Percentiles rank a stretch among this genome's conserved stretches.
Evolutionary conservation across 2,113 vertebrate species (phyloP).

Genomic region (Psephotus haematonotus): DNA sequence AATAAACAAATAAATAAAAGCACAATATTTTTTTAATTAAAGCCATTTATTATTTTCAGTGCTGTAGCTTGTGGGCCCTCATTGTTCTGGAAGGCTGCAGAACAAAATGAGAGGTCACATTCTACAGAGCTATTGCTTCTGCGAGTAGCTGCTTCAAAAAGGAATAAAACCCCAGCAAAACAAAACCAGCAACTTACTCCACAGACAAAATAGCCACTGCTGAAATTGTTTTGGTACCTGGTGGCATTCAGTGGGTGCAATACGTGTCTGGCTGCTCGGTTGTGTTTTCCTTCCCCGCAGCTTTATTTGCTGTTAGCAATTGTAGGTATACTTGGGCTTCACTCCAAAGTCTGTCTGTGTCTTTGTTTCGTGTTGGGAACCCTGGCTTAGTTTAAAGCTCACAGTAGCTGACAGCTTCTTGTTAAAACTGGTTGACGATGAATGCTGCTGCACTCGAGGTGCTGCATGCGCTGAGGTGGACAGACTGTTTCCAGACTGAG

Average conservation of each 20-base stretch:
- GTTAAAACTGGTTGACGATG: not conserved
- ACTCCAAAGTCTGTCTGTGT: not conserved
- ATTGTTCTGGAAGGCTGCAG: not conserved
- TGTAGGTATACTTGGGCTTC: not conserved
- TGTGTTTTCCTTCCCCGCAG: not conserved
- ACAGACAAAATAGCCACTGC: not conserved
- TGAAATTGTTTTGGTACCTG: not conserved
- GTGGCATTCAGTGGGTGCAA: not conserved
- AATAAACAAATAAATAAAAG: not conserved
- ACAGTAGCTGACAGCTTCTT: not conserved
- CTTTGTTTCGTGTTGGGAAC: not conserved
- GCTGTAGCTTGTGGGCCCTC: not conserved
- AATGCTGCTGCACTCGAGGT: accelerated
- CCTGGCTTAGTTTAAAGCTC: not conserved
- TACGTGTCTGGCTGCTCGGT: not conserved
- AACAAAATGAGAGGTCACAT: not conserved
- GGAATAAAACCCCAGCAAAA: not conserved
- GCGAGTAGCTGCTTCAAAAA: not conserved
- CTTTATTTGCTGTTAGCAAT: not conserved
- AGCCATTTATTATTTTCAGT: not conserved
- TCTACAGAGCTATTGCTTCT: not conserved
- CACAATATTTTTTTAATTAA: not conserved
- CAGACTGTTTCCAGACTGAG: not conserved
- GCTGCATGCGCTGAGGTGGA: accelerated
- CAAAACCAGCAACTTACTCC: not conserved